These are phyloP conservation scores for Poecilia picta DNA, from an alignment of 2,797 vertebrate genomes.

Conservation along the genomic window DNA sequence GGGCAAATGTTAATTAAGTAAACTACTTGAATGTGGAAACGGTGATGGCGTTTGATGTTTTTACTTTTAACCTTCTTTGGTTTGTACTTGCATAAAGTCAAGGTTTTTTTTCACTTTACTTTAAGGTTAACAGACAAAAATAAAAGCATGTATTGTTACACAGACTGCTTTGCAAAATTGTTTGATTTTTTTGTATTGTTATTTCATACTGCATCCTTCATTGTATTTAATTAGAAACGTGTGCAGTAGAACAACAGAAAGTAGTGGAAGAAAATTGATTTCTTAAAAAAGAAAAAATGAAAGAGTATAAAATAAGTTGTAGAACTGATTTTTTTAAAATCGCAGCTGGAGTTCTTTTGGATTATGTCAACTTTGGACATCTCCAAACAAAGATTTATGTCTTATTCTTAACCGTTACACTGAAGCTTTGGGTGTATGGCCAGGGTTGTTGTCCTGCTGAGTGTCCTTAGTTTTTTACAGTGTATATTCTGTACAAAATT, in stretches of 20 bases:
- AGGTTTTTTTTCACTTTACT: neutral
- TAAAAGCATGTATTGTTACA: slow-evolving; percentile 8
- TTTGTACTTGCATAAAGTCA: slow-evolving; percentile 33
- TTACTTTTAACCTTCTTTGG: slow-evolving; percentile 63
- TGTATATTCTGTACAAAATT: neutral
- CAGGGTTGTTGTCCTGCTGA: neutral
- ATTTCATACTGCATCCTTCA: neutral
- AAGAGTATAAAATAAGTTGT: too few relatives aligned
- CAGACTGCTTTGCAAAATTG: neutral
- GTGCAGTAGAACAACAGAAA: neutral
- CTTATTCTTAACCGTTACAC: neutral
- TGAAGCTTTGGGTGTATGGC: too few relatives aligned
- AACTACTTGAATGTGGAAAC: slow-evolving; percentile 93
- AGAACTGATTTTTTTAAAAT: too few relatives aligned
- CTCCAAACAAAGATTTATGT: neutral
- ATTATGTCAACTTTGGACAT: neutral
- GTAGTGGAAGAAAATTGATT: neutral
- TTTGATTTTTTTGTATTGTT: neutral
- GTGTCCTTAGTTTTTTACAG: neutral
- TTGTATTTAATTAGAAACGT: neutral
- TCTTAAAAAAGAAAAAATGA: neutral
- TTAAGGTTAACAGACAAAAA: slow-evolving; percentile 9
- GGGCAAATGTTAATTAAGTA: slow-evolving; percentile 99
- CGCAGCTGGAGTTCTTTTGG: neutral
- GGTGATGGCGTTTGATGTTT: slow-evolving; percentile 84